phyloP scores from a whole-genome alignment of 30 jellyfish, hydroid and myxozoan genomes.

The Aurelia sp. region DNA sequence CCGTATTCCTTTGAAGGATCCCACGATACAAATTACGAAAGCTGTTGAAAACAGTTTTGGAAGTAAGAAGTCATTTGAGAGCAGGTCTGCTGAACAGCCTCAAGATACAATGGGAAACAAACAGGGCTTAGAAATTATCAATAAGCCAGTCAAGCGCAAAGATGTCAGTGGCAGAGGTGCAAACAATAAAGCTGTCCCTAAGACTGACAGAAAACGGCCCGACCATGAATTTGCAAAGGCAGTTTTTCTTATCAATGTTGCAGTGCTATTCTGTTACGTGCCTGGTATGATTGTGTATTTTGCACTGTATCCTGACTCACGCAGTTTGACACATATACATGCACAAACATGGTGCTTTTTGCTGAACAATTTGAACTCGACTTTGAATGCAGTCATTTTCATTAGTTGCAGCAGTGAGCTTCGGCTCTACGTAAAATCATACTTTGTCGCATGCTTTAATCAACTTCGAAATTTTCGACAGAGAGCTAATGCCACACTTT shows the following conservation, averaged over 20 bases:
- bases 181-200: not conserved
- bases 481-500: not conserved
- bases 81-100: too few species aligned
- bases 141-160: not conserved
- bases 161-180: not conserved
- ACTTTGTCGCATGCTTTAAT: not conserved
- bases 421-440: not conserved
- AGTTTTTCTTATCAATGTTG: not conserved
- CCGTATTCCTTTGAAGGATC: too few species aligned
- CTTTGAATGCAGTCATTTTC: slow-evolving; percentile 26
- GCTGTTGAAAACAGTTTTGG: too few species aligned
- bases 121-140: too few species aligned
- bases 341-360: not conserved
- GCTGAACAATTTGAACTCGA: not conserved
- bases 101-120: too few species aligned
- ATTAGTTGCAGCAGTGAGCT: not conserved
- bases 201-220: not conserved
- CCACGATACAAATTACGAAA: too few species aligned
- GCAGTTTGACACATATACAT: not conserved
- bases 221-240: slow-evolving; percentile 26
- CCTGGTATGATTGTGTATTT: slow-evolving; percentile 14
- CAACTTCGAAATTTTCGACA: not conserved
- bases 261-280: slow-evolving; percentile 8
- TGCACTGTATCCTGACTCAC: too few species aligned
- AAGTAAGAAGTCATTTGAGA: too few species aligned